Conservation (phyloP, 2,797 vertebrate species). For the Iguana delicatissima region DNA sequence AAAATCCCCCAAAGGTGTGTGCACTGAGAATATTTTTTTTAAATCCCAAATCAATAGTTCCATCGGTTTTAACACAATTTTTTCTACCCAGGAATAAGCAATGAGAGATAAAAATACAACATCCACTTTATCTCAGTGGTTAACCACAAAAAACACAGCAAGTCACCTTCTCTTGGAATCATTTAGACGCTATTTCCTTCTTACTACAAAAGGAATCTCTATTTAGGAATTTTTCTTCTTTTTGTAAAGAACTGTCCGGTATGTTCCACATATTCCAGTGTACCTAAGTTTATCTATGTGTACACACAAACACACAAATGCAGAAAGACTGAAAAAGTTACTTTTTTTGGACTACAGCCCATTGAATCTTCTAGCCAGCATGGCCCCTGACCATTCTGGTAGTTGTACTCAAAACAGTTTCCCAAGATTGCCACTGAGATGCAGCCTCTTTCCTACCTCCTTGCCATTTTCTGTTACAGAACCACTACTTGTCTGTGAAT, state of each 20-base stretch:
- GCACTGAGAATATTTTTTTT: not conserved
- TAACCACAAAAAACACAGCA: not conserved
- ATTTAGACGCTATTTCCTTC: not conserved
- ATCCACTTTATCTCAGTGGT: slow-evolving; percentile 9
- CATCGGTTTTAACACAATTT: not conserved
- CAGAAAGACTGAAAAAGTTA: too few species aligned
- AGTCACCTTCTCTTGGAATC: not conserved
- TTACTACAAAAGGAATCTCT: not conserved
- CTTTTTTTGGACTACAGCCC: too few species aligned
- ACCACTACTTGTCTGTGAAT: not conserved
- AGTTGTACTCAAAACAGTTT: too few species aligned
- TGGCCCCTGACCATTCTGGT: not conserved
- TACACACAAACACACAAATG: too few species aligned
- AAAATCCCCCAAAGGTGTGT: not conserved
- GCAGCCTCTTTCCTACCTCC: not conserved
- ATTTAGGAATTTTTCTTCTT: not conserved
- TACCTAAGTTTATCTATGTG: not conserved
- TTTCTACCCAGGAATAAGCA: not conserved
- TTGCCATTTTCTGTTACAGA: not conserved
- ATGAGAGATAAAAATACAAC: not conserved
- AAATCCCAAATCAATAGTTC: not conserved
- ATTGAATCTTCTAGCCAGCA: not conserved
- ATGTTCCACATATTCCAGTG: not conserved
- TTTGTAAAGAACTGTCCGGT: not conserved
- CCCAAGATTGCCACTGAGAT: not conserved